Conservation (phyloP, 2,113 vertebrate genomes). For the Mus musculus region GRCm39 chr2:101545001-101545500, state of each 20-base stretch:
- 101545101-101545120: constrained; percentile 38
- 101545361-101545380: neutral
- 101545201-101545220: neutral
- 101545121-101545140: constrained; percentile 49
- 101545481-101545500: neutral
- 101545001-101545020: neutral
- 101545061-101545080: neutral
- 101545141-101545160: neutral
- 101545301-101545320: no score
- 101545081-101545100: constrained; percentile 45
- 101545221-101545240: neutral
- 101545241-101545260: neutral
- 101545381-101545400: neutral
- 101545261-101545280: accelerated
- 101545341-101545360: neutral
- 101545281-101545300: no score
- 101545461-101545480: neutral
- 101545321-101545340: neutral
- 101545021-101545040: neutral
- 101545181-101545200: neutral
- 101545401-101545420: neutral
- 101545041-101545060: constrained; percentile 6
- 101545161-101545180: neutral
- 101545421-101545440: neutral
- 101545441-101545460: neutral